These are phyloP conservation scores for Ennomos fuscantarius DNA, from an alignment of 2,888 invertebrate species.

Conservation along the genomic window DNA sequence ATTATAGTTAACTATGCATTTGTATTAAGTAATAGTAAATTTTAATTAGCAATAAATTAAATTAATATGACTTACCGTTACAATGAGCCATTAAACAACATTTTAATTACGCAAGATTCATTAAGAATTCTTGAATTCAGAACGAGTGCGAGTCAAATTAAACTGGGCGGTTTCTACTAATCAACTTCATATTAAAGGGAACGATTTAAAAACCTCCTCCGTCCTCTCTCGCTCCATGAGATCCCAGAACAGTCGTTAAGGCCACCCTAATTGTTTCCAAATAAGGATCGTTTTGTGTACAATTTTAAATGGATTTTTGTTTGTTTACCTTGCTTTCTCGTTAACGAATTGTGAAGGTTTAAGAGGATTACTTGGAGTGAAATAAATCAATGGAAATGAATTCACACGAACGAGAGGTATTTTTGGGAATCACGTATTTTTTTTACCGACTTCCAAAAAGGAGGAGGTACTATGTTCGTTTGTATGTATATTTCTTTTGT, in stretches of 20 bases:
- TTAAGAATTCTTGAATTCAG: no score
- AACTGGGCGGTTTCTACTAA: slow-evolving; percentile 25
- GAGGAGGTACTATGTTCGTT: no score
- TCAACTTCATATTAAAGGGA: slow-evolving; percentile 39
- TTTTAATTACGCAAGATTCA: no score
- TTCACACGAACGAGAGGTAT: slow-evolving; percentile 31
- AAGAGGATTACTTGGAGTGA: slow-evolving; percentile 51
- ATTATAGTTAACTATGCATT: neutral
- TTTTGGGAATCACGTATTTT: slow-evolving; percentile 7
- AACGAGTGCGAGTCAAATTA: neutral
- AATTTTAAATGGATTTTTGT: slow-evolving; percentile 53
- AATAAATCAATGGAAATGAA: slow-evolving; percentile 48
- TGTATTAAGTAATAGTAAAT: no score
- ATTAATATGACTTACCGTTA: no score
- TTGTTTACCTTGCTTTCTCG: slow-evolving; percentile 49
- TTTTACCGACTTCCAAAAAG: no score
- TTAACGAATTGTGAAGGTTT: slow-evolving; percentile 53
- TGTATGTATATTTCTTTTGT: no score
- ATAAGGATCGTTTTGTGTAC: slow-evolving; percentile 42
- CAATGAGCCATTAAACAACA: no score
- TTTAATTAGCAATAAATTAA: no score
- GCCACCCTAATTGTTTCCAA: slow-evolving; percentile 51
- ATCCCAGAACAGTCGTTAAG: slow-evolving; percentile 42
- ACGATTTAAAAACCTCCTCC: slow-evolving; percentile 32
- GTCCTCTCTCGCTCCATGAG: slow-evolving; percentile 4